A percentile compares a stretch with the other conserved stretches of the same genome.
phyloP scores from a whole-genome alignment of 2,797 vertebrate species.

The Rhinichthys osculus region DNA sequence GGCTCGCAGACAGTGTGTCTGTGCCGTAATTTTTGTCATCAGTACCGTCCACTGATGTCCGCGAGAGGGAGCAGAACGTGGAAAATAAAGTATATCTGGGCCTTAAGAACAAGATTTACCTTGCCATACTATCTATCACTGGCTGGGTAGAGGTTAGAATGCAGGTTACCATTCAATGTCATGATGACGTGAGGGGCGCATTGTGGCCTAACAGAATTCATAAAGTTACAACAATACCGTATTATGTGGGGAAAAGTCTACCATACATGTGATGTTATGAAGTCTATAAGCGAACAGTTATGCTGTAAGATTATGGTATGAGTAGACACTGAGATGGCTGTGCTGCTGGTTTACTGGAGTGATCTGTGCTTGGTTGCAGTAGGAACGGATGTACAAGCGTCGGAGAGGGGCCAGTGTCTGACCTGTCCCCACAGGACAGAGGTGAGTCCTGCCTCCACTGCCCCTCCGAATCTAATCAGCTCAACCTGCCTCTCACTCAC shows the following conservation, averaged over 20 bases:
- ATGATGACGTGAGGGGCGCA: neutral
- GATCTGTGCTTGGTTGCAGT: constrained; percentile 76
- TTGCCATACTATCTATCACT: neutral
- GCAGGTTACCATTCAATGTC: neutral
- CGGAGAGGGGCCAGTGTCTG: constrained; percentile 68
- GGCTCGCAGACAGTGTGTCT: neutral
- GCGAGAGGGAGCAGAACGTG: neutral
- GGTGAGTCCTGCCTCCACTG: constrained; percentile 78
- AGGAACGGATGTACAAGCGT: constrained; percentile 75
- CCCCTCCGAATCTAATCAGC: constrained; percentile 36
- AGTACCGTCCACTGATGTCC: neutral
- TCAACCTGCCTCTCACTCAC: neutral
- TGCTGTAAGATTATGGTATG: neutral
- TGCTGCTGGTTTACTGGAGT: constrained; percentile 31
- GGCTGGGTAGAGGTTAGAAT: neutral
- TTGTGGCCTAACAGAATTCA: neutral
- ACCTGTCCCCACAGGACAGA: constrained; percentile 58
- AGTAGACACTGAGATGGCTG: constrained; percentile 6
- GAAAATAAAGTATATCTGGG: neutral
- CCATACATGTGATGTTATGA: neutral
- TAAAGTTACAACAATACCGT: neutral
- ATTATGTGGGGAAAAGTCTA: neutral
- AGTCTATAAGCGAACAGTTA: neutral
- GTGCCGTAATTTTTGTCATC: neutral
- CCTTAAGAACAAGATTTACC: neutral